phyloP scores from a whole-genome alignment of 2,113 vertebrate species.

The Catharus bicknelli region DNA sequence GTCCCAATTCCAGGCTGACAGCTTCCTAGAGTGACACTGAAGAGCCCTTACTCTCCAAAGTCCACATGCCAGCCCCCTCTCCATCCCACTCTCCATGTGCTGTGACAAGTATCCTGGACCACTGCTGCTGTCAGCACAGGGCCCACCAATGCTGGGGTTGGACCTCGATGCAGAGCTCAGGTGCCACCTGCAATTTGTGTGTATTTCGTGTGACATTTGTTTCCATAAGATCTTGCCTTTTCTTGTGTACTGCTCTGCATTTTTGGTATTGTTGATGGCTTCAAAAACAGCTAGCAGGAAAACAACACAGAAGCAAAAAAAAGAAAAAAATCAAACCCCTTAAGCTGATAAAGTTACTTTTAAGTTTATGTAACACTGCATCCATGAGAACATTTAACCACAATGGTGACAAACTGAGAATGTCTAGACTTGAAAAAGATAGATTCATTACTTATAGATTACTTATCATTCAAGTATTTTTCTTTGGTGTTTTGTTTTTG shows the following conservation, averaged over 20 bases:
- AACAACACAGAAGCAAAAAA: not conserved
- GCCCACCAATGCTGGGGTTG: accelerated
- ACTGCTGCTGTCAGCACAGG: accelerated
- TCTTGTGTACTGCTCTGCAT: not conserved
- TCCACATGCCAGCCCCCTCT: accelerated
- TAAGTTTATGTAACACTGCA: not conserved
- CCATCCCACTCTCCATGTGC: accelerated
- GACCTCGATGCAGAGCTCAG: not conserved
- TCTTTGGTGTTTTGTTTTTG: not conserved
- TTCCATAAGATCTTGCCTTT: not conserved
- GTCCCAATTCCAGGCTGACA: accelerated
- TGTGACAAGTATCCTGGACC: not conserved
- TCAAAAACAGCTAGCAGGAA: not conserved
- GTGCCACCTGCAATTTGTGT: not conserved
- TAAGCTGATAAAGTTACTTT: not conserved
- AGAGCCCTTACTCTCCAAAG: not conserved
- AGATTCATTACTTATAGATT: not conserved
- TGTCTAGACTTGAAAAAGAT: not conserved
- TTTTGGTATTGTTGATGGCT: not conserved
- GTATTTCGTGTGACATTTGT: not conserved
- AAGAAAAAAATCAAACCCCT: not conserved
- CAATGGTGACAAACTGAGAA: not conserved
- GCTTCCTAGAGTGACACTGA: not conserved
- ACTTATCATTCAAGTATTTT: not conserved
- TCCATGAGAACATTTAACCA: accelerated